Evolutionary conservation across 2,113 vertebrate species (phyloP).

Genomic region (Corythornis madagascariensis): DNA sequence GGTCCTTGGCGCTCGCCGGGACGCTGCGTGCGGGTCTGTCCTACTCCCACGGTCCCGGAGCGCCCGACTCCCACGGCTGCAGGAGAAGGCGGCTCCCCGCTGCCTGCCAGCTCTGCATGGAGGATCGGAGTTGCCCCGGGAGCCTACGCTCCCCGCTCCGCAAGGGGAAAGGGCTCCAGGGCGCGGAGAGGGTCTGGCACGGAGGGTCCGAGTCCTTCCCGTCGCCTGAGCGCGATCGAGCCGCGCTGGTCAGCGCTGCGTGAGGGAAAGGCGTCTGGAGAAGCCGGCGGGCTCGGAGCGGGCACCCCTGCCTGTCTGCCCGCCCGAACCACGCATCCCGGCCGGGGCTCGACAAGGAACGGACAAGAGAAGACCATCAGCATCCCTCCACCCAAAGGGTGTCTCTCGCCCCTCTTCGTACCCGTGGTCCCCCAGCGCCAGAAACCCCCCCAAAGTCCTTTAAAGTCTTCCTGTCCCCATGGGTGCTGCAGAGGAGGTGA

Average conservation of each 20-base stretch:
- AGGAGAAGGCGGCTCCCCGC: neutral
- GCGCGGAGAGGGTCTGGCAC: neutral
- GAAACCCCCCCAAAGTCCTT: constrained; percentile 72
- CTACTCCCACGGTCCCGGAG: neutral
- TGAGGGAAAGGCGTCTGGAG: neutral
- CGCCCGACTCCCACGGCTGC: neutral
- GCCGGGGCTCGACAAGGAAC: neutral
- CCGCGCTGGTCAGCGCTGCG: neutral
- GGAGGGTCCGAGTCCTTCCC: neutral
- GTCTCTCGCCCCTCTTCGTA: constrained; percentile 46
- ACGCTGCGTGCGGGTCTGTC: neutral
- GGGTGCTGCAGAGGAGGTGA: constrained; percentile 50
- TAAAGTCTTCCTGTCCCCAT: constrained; percentile 80
- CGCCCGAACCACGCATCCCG: neutral
- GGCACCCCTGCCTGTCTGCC: neutral
- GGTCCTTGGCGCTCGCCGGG: neutral
- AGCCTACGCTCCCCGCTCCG: neutral
- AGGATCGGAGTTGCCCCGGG: neutral
- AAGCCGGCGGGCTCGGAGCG: neutral
- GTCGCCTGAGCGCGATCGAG: neutral
- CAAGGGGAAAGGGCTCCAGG: neutral
- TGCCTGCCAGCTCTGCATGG: neutral
- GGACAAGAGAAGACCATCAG: neutral
- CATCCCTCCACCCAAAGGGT: neutral
- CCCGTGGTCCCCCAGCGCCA: constrained; percentile 72